Evolutionary conservation across 2,113 vertebrate species (phyloP).

Genomic region (Tragelaphus imberbis): DNA sequence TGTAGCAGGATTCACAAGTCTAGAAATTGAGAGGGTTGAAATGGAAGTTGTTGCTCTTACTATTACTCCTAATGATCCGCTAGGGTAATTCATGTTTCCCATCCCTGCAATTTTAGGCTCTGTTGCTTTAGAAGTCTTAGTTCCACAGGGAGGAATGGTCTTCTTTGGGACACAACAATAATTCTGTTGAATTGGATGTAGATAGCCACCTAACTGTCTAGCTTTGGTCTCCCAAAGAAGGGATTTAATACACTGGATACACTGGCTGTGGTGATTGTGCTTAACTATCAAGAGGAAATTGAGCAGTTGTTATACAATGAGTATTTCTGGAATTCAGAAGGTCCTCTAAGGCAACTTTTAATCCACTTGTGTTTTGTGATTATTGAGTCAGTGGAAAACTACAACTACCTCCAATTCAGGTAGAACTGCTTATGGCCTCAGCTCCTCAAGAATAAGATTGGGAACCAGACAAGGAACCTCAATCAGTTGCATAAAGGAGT

Average conservation of each 20-base stretch:
- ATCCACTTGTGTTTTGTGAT: not conserved
- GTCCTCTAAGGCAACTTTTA: not conserved
- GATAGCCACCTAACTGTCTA: not conserved
- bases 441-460: not conserved
- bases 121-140: not conserved
- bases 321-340: not conserved
- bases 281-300: not conserved
- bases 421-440: not conserved
- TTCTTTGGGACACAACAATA: not conserved
- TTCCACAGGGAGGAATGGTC: not conserved
- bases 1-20: not conserved
- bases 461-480: not conserved
- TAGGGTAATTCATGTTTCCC: not conserved
- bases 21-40: not conserved
- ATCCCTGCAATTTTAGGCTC: not conserved
- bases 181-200: not conserved
- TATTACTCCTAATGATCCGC: not conserved
- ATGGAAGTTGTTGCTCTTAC: not conserved
- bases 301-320: not conserved
- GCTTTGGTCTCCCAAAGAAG: not conserved
- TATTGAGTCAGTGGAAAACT: slow-evolving; percentile 14
- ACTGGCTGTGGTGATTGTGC: not conserved
- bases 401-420: not conserved
- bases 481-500: not conserved
- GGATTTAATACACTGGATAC: not conserved